Base-by-base conservation (phyloP, 2,888 invertebrate genomes). In the Mongoloraphidia duomilia region DNA sequence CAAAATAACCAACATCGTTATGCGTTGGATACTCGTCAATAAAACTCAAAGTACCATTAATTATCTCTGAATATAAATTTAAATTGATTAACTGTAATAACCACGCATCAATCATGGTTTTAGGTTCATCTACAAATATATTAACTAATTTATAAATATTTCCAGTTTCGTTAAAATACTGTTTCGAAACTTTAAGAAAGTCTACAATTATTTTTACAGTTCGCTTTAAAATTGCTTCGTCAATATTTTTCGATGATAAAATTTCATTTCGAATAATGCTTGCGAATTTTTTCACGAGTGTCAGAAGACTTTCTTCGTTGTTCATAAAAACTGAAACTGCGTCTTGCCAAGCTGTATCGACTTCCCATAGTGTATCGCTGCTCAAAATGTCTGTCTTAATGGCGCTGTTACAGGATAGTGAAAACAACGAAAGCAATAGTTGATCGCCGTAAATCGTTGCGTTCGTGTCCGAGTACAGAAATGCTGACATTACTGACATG, bases 331-430 rank as follows among this genome's bases (percentile, higher is more conserved):
- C 64, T 2, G 66, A 65, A 5, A 76, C 55, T 8, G 71, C 70
- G 62, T 76, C 76, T 58, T 73, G 75, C 77, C 78, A 77, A 39
- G 76, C 71, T 12, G 73, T 70, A 14, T 70, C 72, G 38, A 72
- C 65, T 63, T 77, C 78, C 68, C 70, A 68, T 55, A 76, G 63
- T 10, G 76, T 74, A 53, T 74, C 76, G 50, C 64, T 52, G 1
- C 68, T 63, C 48, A 74, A 49, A 13, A 58, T 59, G 56, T 57
- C 70, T 56, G 52, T 62, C 57, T 63, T 63, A n/a, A 60, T 55
- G 9, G 58, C 60, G 2, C 60, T 60, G 50, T 66, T 64, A 50
- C 73, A 64, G 37, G 69, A 69, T 40, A 75, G 65, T 53, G 63
- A 62, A 53, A 72, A 74, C 26, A 76, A 58, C 12, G 66, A 64